Percentiles rank a stretch among this genome's conserved stretches.
These are phyloP conservation scores for Balaeniceps rex DNA, from an alignment of 2,113 vertebrate genomes.

Conservation along the genomic window DNA sequence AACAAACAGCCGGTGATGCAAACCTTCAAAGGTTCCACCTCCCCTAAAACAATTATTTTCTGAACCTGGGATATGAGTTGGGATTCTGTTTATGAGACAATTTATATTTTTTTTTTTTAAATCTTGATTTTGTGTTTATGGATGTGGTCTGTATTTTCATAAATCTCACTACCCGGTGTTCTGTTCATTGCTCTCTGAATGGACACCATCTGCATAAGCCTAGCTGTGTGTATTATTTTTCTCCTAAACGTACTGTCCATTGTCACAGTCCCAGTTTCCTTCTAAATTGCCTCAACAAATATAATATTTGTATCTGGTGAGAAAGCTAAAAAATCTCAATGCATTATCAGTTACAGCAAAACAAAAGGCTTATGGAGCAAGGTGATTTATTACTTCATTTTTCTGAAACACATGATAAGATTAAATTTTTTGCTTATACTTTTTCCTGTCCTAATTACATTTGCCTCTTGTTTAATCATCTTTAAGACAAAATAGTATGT, in stretches of 20 bases:
- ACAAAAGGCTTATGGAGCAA: neutral
- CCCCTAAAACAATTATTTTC: neutral
- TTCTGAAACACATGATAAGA: neutral
- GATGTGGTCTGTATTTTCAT: neutral
- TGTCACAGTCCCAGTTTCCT: neutral
- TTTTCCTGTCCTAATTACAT: neutral
- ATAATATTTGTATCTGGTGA: neutral
- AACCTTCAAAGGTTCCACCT: neutral
- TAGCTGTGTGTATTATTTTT: neutral
- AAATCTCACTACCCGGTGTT: neutral
- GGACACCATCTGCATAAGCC: neutral
- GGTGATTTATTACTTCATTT: neutral
- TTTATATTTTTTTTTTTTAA: neutral
- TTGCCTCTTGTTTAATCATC: constrained; percentile 4
- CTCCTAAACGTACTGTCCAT: neutral
- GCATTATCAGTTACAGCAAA: neutral
- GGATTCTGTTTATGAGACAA: neutral
- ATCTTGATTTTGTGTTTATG: neutral
- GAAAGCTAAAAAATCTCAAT: neutral
- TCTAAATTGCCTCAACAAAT: neutral
- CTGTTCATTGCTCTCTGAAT: neutral
- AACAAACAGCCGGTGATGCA: neutral
- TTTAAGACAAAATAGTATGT: neutral
- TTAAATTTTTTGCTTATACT: neutral
- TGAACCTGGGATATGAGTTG: neutral